A percentile compares a stretch with the other conserved stretches of the same genome.
These are phyloP conservation scores for Araneus ventricosus DNA, from an alignment of 1,140 invertebrate species.

Conservation along the genomic window DNA sequence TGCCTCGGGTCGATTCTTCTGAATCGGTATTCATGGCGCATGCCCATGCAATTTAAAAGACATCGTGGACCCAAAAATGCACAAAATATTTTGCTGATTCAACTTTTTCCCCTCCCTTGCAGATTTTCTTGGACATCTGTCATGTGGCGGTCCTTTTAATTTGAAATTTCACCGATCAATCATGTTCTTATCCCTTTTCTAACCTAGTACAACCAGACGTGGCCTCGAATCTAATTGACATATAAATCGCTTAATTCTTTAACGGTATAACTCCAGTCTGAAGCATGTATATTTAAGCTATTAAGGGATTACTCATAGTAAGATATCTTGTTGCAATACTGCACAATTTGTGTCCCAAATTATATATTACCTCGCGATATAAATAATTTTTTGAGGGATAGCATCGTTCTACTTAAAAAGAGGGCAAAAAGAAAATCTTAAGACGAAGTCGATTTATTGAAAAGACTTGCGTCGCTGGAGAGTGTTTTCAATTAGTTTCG, in stretches of 20 bases:
- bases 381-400: neutral
- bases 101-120: constrained; percentile 16
- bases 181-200: constrained; percentile 21
- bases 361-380: neutral
- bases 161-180: constrained; percentile 50
- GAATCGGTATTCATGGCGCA: constrained; percentile 38
- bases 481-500: neutral
- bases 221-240: constrained; percentile 3
- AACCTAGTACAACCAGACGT: neutral
- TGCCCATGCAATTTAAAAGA: constrained; percentile 51
- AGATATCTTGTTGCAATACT: neutral
- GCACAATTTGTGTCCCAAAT: neutral
- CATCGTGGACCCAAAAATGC: constrained; percentile 51
- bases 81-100: constrained; percentile 54
- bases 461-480: neutral
- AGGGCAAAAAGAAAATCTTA: neutral
- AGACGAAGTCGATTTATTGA: neutral
- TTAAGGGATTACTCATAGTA: constrained; percentile 1
- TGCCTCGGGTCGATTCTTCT: neutral
- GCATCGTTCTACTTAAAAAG: neutral
- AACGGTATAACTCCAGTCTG: neutral
- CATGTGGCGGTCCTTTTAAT: constrained; percentile 60
- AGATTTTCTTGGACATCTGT: constrained; percentile 59
- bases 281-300: neutral
- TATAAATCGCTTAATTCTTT: neutral